phyloP scores from a whole-genome alignment of 2,888 invertebrate genomes.

The Drosophila rellima region DNA sequence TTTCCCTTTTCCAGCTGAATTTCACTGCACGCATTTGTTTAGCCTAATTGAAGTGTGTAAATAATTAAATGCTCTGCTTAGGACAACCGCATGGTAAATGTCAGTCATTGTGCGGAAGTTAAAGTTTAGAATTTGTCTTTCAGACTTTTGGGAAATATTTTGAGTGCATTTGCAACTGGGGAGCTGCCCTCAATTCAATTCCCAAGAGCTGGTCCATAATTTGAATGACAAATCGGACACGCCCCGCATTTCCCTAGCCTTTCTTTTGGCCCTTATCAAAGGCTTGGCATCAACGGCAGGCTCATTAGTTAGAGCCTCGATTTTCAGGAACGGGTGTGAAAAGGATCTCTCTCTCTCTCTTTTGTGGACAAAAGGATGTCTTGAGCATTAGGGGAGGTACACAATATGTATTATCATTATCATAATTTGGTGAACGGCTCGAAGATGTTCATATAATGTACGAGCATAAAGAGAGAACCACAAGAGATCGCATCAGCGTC shows the following conservation, averaged over 20 bases:
- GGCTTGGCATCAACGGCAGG: slow-evolving; percentile 52
- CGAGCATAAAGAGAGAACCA: slow-evolving; percentile 12
- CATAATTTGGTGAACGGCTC: slow-evolving; percentile 63
- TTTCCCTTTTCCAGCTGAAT: slow-evolving; percentile 41
- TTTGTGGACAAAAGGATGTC: slow-evolving; percentile 28
- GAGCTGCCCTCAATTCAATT: slow-evolving; percentile 16
- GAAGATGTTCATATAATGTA: slow-evolving; percentile 31
- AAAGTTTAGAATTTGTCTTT: slow-evolving; percentile 4
- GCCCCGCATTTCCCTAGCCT: slow-evolving; percentile 39
- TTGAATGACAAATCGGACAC: slow-evolving; percentile 62
- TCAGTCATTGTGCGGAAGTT: slow-evolving; percentile 25
- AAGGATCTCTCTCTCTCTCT: slow-evolving; percentile 37
- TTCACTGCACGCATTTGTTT: slow-evolving; percentile 47
- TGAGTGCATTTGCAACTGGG: slow-evolving; percentile 40
- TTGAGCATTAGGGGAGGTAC: slow-evolving; percentile 19
- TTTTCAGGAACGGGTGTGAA: slow-evolving; percentile 49
- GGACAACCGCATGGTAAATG: slow-evolving; percentile 37
- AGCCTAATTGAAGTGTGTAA: slow-evolving; percentile 56
- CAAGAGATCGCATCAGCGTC: slow-evolving; percentile 62
- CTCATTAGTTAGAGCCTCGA: slow-evolving; percentile 53
- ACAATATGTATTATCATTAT: slow-evolving; percentile 61
- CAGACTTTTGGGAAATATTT: slow-evolving; percentile 10
- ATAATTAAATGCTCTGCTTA: slow-evolving; percentile 48
- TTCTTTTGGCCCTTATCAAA: slow-evolving; percentile 38
- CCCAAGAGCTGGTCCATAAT: slow-evolving; percentile 38